Percentiles rank a stretch among this genome's conserved stretches.
Conservation (phyloP, 2,113 vertebrate genomes). For the Indicator indicator region DNA sequence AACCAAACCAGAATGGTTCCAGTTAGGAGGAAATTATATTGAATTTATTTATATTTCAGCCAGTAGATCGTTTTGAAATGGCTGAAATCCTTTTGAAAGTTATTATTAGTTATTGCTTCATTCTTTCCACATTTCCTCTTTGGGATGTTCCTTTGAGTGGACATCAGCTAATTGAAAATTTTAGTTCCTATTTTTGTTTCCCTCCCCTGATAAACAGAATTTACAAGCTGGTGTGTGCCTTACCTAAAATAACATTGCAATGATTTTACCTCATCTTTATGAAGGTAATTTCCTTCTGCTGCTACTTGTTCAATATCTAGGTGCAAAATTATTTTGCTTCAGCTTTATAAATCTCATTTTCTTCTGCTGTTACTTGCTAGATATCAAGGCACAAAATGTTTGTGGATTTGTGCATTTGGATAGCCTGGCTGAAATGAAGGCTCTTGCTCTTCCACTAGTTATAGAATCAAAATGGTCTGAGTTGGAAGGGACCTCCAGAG, state of each 20-base stretch:
- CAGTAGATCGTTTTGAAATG: slow-evolving; percentile 8
- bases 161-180: not conserved
- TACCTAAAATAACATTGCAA: not conserved
- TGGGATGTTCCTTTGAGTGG: not conserved
- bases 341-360: not conserved
- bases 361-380: not conserved
- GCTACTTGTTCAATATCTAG: not conserved
- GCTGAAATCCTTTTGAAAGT: not conserved
- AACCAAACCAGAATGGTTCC: not conserved
- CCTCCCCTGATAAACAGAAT: not conserved
- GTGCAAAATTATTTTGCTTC: not conserved
- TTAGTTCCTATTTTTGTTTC: not conserved
- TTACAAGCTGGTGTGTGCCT: not conserved
- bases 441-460: not conserved
- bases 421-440: not conserved
- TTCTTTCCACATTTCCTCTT: slow-evolving; percentile 11
- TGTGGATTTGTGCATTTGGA: not conserved
- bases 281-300: not conserved
- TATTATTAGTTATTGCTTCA: not conserved
- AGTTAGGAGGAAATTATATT: slow-evolving; percentile 3
- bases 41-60: not conserved
- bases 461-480: not conserved
- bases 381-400: not conserved
- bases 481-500: too few relatives aligned
- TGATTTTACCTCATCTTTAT: not conserved